Conservation (phyloP, 2,888 invertebrate species). For the Limnephilus marmoratus region DNA sequence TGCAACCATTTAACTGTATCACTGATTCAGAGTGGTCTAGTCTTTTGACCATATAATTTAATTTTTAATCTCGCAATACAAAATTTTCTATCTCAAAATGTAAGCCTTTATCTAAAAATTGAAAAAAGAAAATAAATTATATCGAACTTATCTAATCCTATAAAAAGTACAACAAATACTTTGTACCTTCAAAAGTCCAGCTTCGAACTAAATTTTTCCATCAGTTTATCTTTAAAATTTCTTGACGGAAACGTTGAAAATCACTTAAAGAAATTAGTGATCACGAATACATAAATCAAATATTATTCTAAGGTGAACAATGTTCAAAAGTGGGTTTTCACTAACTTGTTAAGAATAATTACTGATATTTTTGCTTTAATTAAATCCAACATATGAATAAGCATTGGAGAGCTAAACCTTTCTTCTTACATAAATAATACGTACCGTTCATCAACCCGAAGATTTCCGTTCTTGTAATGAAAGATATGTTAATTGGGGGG, state of each 20-base stretch:
- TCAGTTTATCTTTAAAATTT: background rate
- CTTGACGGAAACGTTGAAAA: background rate
- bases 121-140: too few relatives aligned
- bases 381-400: background rate
- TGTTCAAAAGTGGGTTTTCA: background rate
- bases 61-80: too few relatives aligned
- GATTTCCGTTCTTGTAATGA: too few relatives aligned
- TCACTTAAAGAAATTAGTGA: background rate
- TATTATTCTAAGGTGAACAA: background rate
- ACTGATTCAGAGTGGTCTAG: too few relatives aligned
- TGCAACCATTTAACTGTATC: too few relatives aligned
- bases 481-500: too few relatives aligned
- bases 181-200: background rate
- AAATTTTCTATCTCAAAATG: too few relatives aligned
- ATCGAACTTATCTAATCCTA: too few relatives aligned
- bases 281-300: background rate
- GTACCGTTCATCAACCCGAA: background rate
- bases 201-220: background rate
- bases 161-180: too few relatives aligned
- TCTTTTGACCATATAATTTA: too few relatives aligned
- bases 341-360: slow-evolving; percentile 6
- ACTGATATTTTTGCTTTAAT: background rate
- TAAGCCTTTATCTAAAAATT: too few relatives aligned
- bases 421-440: background rate
- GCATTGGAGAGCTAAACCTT: background rate